These are phyloP conservation scores for Chamaetylas fuelleborni DNA, from an alignment of 2,113 vertebrate genomes.

Conservation along the genomic window DNA sequence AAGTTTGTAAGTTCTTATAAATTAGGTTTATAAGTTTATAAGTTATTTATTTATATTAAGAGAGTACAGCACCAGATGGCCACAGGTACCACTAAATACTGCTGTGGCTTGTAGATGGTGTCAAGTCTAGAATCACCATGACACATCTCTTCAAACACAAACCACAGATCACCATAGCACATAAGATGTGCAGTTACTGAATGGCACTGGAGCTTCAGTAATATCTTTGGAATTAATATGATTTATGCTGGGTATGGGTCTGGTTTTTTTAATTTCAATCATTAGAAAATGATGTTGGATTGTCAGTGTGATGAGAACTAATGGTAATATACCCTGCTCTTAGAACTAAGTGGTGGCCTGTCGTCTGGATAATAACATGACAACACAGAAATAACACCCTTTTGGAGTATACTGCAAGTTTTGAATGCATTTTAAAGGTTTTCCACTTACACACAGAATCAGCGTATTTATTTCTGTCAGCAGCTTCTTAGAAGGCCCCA, in stretches of 20 bases:
- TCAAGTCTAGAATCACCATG: accelerated
- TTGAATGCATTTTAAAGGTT: background rate
- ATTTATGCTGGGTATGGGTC: background rate
- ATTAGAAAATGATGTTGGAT: background rate
- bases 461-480: background rate
- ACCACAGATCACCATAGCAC: accelerated
- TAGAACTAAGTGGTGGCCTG: background rate
- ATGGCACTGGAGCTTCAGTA: background rate
- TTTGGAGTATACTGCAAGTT: background rate
- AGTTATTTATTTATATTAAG: too few relatives aligned
- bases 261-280: background rate
- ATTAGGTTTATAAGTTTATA: too few relatives aligned
- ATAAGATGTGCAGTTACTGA: accelerated
- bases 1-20: background rate
- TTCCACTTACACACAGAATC: background rate
- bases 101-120: background rate
- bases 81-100: background rate
- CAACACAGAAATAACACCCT: background rate
- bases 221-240: background rate
- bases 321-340: background rate
- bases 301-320: background rate
- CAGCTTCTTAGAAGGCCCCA: background rate
- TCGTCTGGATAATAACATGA: background rate
- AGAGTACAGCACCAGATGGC: background rate
- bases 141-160: background rate